Conservation (phyloP, 1,140 invertebrate species). For the Gryllus bimaculatus region DNA sequence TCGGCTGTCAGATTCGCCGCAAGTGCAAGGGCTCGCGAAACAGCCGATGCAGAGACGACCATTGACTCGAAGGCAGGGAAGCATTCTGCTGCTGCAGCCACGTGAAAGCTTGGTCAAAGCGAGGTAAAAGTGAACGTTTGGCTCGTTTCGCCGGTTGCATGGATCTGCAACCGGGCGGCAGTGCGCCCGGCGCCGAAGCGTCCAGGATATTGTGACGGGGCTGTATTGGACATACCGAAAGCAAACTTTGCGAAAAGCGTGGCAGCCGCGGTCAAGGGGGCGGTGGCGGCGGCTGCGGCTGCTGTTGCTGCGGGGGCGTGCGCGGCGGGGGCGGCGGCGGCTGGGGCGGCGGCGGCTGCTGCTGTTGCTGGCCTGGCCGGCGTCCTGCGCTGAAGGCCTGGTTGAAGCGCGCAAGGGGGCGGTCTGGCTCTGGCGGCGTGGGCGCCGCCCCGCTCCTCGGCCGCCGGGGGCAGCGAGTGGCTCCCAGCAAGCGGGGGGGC, state of each 20-base stretch:
- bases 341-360: background rate
- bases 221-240: background rate
- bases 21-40: too few species aligned
- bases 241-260: background rate
- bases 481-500: background rate
- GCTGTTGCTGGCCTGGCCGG: background rate
- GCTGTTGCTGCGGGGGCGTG: background rate
- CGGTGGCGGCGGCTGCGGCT: too few species aligned
- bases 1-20: too few species aligned
- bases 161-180: too few species aligned
- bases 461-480: background rate
- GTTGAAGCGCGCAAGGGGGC: background rate
- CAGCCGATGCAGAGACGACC: too few species aligned
- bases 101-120: background rate
- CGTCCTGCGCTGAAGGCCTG: background rate
- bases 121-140: background rate
- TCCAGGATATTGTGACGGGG: too few species aligned
- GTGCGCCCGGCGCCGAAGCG: too few species aligned
- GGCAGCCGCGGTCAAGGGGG: background rate
- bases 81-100: background rate
- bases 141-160: background rate
- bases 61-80: background rate
- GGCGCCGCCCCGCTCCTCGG: background rate
- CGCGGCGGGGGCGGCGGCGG: too few species aligned
- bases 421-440: background rate